Base-by-base conservation (phyloP, 2,888 invertebrate genomes). In the Folsomia candida region DNA sequence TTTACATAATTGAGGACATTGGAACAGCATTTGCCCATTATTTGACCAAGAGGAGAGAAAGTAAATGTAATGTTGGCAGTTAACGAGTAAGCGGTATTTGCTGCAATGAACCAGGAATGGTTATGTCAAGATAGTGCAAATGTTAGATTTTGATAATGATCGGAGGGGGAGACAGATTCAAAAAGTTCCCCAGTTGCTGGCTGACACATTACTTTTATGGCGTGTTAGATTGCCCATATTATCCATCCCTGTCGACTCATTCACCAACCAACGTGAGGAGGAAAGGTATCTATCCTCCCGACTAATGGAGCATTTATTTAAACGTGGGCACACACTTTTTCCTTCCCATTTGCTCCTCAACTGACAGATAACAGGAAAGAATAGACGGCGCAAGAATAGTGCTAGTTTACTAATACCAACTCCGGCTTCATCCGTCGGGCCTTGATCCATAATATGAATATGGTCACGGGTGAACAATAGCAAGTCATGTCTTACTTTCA, bases 161-260 rank as follows among this genome's bases (percentile, higher is more conserved):
- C 37, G 4, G 37, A 37, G 37, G 37, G 65, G 57, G 51, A 51
- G 3, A 65, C 22, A 24, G 51, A 65, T 25, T 24, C 22, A 29
- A 37, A 62, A 62, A 27, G 6, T 60, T 60, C 25, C 22, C 18
- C 9, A 18, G 47, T 54, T 54, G 6, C 29, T 62, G 18, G 4
- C 28, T 29, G 54, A 65, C 54, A 65, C 65, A 65, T 65, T 65
- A 65, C 57, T 65, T 65, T 65, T 65, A 65, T 65, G 54, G 65
- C 65, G 54, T 65, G 54, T 65, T 64, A 64, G 37, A 64, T 64
- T 64, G 51, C 63, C 63, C 63, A 37, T 51, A 64, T 64, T 64
- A 64, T 65, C 54, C 54, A 6, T 26, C 9, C 37, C 22, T 60
- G 25, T 22, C n/a, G n/a, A 60, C 62, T 62, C 20, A 20, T 62